Base-by-base conservation (phyloP, 1,140 invertebrate genomes). In the Fragariocoptes setiger region DNA sequence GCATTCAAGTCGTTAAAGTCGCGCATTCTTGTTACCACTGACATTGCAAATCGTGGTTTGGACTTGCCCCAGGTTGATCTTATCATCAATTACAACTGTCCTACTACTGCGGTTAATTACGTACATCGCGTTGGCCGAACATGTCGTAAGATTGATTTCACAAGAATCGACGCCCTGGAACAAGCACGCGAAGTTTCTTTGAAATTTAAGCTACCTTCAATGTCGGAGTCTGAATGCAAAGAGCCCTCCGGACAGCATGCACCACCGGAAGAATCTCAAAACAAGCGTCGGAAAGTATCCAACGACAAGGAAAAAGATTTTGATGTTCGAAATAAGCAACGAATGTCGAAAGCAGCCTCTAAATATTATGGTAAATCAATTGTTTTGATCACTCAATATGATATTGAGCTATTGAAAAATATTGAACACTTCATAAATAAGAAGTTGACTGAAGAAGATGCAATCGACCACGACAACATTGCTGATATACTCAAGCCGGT, bases 91-190 rank as follows among this genome's bases (percentile, higher is more conserved):
- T 78, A 90, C 54, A 74, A 73, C 49, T 67, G 94, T 48, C 88
- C 86, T 0, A 70, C 71, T 42, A 66, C 74, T 45, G 69, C 77
- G 1, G 86, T 82, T 53, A 79, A 86, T 51, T 97, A 97, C 57
- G 73, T 97, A 51, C 90, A 99, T 60, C 67, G 90, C 50, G 86
- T 97, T 15, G 90, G 90, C 25, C 64, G 90, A 52, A 94, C 88
- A 38, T 90, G 88, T 3, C 65, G 90, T 51, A 50, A 42, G 20
- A 43, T 43, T 13, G 41, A 47, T 19, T 42, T 47, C 16, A 12
- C 13, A 20, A 16, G 16, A 21, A 22, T 37, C 17, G 17, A 37
- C 18, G 37, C 20, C 15, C 15, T 20, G 4, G 19, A 4, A 4
- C 18, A 13, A 1, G 14, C 12, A 4, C 15, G 25, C 8, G 19